Conservation (phyloP, 2,888 invertebrate species). For the Notodonta ziczac region DNA sequence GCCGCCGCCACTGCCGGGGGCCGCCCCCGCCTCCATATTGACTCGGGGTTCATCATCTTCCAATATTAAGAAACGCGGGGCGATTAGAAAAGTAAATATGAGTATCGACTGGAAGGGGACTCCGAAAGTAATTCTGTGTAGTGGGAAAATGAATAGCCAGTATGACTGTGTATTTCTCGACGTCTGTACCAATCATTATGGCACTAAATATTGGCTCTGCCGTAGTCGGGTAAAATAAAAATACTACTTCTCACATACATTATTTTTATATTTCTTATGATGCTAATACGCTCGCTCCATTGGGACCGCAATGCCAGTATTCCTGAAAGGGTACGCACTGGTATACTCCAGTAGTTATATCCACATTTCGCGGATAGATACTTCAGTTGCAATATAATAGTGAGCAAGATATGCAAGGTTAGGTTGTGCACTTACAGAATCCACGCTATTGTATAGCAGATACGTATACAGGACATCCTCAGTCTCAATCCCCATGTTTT, state of each 20-base stretch:
- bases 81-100: slow-evolving; percentile 25
- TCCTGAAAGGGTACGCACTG: no score
- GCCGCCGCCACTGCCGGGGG: neutral
- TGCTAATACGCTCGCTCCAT: no score
- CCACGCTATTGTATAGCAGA: no score
- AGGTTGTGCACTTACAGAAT: no score
- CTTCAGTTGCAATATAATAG: neutral
- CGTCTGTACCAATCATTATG: neutral
- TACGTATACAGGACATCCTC: neutral
- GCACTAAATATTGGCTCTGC: no score
- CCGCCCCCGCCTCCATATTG: neutral
- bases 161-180: no score
- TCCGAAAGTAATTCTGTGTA: neutral
- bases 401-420: neutral
- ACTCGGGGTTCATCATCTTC: slow-evolving; percentile 8
- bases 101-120: slow-evolving; percentile 11
- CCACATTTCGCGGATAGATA: no score
- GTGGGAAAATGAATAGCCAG: neutral
- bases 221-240: no score
- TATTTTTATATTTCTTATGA: no score
- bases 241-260: no score
- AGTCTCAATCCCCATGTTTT: neutral
- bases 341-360: no score
- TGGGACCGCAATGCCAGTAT: no score
- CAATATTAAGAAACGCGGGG: slow-evolving; percentile 7